Evolutionary conservation across 2,888 invertebrate genomes (phyloP), one percentile per base, ranked within the genome.

Genomic region (Serripes groenlandicus): DNA sequence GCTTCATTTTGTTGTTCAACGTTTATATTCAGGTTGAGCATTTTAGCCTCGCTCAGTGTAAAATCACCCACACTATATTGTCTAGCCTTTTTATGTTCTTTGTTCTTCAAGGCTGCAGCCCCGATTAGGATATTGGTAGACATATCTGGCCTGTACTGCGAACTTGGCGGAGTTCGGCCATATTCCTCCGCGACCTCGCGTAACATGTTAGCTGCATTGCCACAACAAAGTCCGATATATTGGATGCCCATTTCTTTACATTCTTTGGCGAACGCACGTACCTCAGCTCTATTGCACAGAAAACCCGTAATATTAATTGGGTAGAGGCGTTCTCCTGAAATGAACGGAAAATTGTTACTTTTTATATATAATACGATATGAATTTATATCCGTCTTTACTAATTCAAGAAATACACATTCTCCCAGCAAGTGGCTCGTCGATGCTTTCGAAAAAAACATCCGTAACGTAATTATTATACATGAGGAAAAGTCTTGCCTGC

Each of bases 161-260:
- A 81, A 35, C 92, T 84, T 7, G 89, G 89, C 1, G 93, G 90
- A n/a, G 66, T 82, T 7, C 91, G 81, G 0, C 92, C 93, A n/a
- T 92, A 89, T 11, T 80, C 88, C 52, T 89, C 91, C 34, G 92
- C 91, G 58, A 93, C 78, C 54, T 90, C 89, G 9, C 93, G 87
- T 58, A 89, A 76, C 75, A 90, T 85, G 71, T 89, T 87, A 1
- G 92, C 78, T 3, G 89, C 83, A 74, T 92, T 91, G 18, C 93
- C 93, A 75, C 93, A 93, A 78, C 93, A 93, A 7, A 93, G 88
- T 9, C 93, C 93, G 7, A 93, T 83, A 79, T 93, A 93, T 62
- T 91, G 89, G 15, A 93, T 86, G 3, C 92, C 92, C 9, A 92
- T 85, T 34, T 85, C 87, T 74, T 90, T 88, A 3, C 90, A 89